phyloP scores from a whole-genome alignment of 2,113 vertebrate species.

The Oreochromis niloticus region DNA sequence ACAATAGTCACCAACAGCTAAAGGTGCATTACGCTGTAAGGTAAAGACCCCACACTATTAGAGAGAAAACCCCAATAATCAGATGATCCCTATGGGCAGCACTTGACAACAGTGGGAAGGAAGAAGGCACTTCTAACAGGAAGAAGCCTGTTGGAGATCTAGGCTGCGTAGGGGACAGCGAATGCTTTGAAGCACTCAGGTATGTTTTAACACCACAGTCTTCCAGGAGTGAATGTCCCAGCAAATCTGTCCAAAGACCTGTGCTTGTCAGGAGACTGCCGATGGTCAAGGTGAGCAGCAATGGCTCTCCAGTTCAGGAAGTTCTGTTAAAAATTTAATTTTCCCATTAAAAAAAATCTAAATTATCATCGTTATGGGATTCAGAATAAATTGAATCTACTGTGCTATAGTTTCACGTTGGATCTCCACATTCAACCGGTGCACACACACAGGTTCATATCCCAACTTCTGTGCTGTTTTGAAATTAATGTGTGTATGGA shows the following conservation, averaged over 20 bases:
- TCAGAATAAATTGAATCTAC: background rate
- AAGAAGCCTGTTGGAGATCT: background rate
- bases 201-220: background rate
- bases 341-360: background rate
- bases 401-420: background rate
- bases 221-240: background rate
- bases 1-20: background rate
- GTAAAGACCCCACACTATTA: background rate
- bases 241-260: background rate
- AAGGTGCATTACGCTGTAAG: background rate
- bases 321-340: background rate
- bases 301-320: background rate
- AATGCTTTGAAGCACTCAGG: background rate
- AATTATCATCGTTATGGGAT: background rate
- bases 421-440: background rate
- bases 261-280: background rate
- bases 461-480: background rate
- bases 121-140: background rate
- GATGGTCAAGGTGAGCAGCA: background rate
- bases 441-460: background rate
- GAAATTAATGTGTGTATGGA: background rate
- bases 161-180: background rate
- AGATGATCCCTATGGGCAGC: background rate
- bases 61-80: background rate
- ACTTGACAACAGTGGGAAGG: background rate